phyloP scores from a whole-genome alignment of 1,140 invertebrate genomes.

The Coboldia fuscipes region DNA sequence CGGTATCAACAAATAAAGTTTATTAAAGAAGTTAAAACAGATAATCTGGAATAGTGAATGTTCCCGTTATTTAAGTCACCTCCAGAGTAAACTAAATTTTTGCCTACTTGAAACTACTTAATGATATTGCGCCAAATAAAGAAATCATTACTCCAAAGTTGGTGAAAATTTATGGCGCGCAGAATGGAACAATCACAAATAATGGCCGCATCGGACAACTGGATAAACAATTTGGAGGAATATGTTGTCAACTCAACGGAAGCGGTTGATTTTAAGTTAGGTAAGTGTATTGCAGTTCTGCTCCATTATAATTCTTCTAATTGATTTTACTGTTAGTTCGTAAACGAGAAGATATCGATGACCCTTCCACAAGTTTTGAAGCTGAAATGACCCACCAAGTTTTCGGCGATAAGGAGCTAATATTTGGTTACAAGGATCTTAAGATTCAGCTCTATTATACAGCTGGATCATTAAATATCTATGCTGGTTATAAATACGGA shows the following conservation, averaged over 20 bases:
- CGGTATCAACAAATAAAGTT: too few relatives aligned
- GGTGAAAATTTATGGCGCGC: too few relatives aligned
- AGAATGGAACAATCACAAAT: too few relatives aligned
- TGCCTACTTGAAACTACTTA: too few relatives aligned
- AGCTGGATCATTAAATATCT: slow-evolving; percentile 57
- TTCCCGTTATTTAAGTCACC: too few relatives aligned
- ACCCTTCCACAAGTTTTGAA: slow-evolving; percentile 38
- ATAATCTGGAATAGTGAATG: too few relatives aligned
- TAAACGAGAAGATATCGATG: slow-evolving; percentile 40
- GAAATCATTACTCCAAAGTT: too few relatives aligned
- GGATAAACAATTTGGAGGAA: slow-evolving; percentile 29
- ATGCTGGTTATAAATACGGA: slow-evolving; percentile 25
- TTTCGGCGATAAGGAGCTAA: slow-evolving; percentile 80
- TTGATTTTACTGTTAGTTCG: slow-evolving; percentile 30
- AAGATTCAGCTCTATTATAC: slow-evolving; percentile 61
- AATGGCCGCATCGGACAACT: too few relatives aligned
- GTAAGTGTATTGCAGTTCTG: slow-evolving; percentile 21
- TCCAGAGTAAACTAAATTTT: too few relatives aligned
- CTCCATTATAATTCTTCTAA: not conserved
- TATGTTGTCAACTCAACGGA: slow-evolving; percentile 48
- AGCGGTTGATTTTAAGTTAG: slow-evolving; percentile 53
- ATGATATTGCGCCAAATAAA: too few relatives aligned
- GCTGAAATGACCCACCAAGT: slow-evolving; percentile 88
- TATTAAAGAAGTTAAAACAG: too few relatives aligned
- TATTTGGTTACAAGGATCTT: slow-evolving; percentile 81